A percentile compares a stretch with the other conserved stretches of the same genome.
These are phyloP conservation scores for Eilema caniola DNA, from an alignment of 2,888 invertebrate genomes.

Conservation along the genomic window DNA sequence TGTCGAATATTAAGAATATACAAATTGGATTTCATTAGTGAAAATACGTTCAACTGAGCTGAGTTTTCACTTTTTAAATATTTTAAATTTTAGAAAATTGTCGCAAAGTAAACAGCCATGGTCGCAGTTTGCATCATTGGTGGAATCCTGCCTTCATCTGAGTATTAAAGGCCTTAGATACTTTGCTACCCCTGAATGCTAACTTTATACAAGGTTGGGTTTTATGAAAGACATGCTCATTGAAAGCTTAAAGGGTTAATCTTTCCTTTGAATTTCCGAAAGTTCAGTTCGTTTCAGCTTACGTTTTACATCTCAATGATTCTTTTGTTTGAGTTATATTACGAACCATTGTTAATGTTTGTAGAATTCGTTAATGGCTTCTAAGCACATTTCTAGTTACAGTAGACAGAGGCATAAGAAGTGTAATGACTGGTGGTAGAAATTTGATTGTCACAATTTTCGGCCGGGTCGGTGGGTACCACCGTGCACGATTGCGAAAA, in stretches of 20 bases:
- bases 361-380: neutral
- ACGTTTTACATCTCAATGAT: neutral
- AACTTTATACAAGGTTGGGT: neutral
- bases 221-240: neutral
- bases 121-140: neutral
- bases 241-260: neutral
- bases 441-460: too few species aligned
- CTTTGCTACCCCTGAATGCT: neutral
- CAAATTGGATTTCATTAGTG: neutral
- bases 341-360: neutral
- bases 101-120: too few species aligned
- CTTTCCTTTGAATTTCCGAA: neutral
- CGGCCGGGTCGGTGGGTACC: too few species aligned
- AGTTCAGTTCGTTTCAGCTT: neutral
- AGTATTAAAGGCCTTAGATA: neutral
- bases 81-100: too few species aligned
- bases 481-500: too few species aligned
- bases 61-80: neutral
- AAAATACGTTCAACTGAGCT: neutral
- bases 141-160: neutral
- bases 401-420: too few species aligned
- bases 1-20: too few species aligned
- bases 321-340: neutral
- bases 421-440: too few species aligned
- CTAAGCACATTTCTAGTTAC: neutral